Evolutionary conservation across 2,888 invertebrate species (phyloP), one percentile per base, ranked within the genome.

Genomic region (Malthinus flaveolus): DNA sequence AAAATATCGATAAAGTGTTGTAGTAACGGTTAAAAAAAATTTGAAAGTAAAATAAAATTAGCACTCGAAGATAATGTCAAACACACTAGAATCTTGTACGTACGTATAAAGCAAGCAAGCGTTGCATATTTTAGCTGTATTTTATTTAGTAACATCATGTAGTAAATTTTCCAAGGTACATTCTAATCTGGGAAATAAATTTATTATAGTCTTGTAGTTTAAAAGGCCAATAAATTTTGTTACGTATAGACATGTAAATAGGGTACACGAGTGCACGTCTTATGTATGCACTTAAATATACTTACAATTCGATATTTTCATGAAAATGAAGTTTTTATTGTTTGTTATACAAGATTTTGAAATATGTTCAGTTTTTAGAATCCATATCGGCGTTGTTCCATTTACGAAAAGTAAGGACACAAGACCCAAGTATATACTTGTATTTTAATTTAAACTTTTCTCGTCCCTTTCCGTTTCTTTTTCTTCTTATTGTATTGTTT

Each of bases 161-260:
- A 64, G 69, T 73, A 72, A 73, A 73, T 73, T 71, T 71, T 65
- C 71, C 68, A 69, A 69, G 71, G 69, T 71, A 72, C 72, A 70
- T 69, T 73, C 72, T 73, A 73, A 73, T 73, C 73, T 72, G 65
- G 63, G 59, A 64, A 70, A 72, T 70, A 71, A 72, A 74, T 74
- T 74, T 74, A 74, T 73, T 65, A 71, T 71, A 56, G 55, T 56
- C 52, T 60, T 60, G 56, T 56, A 60, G 60, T 56, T 60, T 60
- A 56, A 60, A 56, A 56, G 60, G 64, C 63, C 59, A 61, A 70
- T 70, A 70, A 69, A 70, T 70, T 62, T 62, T 56, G 49, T 54
- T 42, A 54, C 50, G 69, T 71, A 71, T 72, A 72, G 72, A 73
- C 73, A 73, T 73, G 71, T 72, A 72, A 73, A 72, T 72, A 70